phyloP scores from a whole-genome alignment of 2,113 vertebrate species.

The Dicrurus megarhynchus region DNA sequence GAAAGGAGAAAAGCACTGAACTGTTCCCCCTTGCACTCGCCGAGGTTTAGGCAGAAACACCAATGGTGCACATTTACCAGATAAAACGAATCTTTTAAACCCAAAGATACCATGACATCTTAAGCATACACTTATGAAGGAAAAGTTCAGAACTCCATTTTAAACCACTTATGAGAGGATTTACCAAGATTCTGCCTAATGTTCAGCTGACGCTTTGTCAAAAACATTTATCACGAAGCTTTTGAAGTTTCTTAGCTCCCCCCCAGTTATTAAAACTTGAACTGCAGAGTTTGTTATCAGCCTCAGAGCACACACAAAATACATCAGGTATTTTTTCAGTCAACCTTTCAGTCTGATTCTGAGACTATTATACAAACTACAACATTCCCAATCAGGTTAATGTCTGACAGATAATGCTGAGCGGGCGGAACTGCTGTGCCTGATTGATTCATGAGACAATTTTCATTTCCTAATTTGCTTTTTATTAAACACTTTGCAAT shows the following conservation, averaged over 20 bases:
- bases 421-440: neutral
- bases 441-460: neutral
- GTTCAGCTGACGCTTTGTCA: slow-evolving; percentile 77
- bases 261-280: slow-evolving; percentile 70
- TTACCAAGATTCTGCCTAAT: slow-evolving; percentile 76
- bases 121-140: slow-evolving; percentile 40
- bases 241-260: slow-evolving; percentile 76
- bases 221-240: slow-evolving; percentile 71
- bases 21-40: neutral
- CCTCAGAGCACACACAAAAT: slow-evolving; percentile 54
- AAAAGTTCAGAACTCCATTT: slow-evolving; percentile 74
- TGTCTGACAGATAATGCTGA: slow-evolving; percentile 39
- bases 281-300: slow-evolving; percentile 72
- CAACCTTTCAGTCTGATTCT: slow-evolving; percentile 60
- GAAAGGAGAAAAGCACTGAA: neutral
- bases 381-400: slow-evolving; percentile 50
- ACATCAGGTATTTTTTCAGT: slow-evolving; percentile 44
- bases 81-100: slow-evolving; percentile 56
- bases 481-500: slow-evolving; percentile 40
- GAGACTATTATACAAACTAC: slow-evolving; percentile 35
- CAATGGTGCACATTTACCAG: neutral
- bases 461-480: slow-evolving; percentile 34
- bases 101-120: slow-evolving; percentile 63
- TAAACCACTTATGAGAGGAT: slow-evolving; percentile 79
- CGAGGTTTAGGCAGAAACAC: neutral